Percentiles rank a stretch among this genome's conserved stretches.
phyloP scores from a whole-genome alignment of 2,797 vertebrate genomes.

The Enteromius fasciolatus region DNA sequence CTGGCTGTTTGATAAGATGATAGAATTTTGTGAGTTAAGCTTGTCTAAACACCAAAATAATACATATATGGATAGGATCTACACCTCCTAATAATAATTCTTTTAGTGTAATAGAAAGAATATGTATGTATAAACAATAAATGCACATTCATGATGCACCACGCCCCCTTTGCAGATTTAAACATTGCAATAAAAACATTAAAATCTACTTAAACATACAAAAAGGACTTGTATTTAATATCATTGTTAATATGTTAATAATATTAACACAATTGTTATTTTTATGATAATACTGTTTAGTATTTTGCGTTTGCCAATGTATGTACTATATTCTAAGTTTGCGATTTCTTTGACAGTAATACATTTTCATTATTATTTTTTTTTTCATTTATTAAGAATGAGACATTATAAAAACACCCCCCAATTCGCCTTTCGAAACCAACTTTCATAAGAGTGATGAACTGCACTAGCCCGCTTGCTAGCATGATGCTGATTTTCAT shows the following conservation, averaged over 20 bases:
- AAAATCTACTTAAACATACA: background rate
- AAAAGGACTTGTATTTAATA: background rate
- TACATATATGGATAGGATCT: background rate
- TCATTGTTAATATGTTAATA: too few relatives aligned
- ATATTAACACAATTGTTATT: too few relatives aligned
- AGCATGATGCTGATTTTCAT: background rate
- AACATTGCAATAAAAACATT: background rate
- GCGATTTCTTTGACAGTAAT: background rate
- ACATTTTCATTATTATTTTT: background rate
- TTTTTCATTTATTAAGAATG: background rate
- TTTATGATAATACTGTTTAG: background rate
- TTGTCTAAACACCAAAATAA: background rate
- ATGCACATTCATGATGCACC: background rate
- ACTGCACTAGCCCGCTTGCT: background rate
- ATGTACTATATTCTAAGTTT: background rate
- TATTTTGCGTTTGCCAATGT: background rate
- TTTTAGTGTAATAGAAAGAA: background rate
- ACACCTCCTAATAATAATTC: background rate
- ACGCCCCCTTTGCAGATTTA: background rate
- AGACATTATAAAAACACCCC: background rate
- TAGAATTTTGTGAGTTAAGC: background rate
- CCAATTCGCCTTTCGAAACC: background rate
- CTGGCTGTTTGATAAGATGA: slow-evolving; percentile 51
- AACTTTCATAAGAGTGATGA: slow-evolving; percentile 11
- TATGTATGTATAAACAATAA: background rate